Evolutionary conservation across 2,113 vertebrate genomes (phyloP).

Genomic region (Istiophorus platypterus): DNA sequence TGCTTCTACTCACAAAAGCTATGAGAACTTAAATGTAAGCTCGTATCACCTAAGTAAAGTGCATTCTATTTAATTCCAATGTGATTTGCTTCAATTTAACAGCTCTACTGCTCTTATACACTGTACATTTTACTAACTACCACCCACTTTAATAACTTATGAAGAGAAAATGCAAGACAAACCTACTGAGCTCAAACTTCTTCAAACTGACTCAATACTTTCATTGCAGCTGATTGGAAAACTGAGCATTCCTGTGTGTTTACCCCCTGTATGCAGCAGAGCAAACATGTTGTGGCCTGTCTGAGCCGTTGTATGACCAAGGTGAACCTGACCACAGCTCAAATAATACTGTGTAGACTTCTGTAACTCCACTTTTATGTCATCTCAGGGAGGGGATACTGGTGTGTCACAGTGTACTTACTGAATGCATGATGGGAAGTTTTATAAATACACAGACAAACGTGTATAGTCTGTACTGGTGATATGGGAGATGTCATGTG

Average conservation of each 20-base stretch:
- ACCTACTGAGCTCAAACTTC: not conserved
- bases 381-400: constrained; percentile 11
- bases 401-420: not conserved
- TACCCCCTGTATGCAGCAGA: not conserved
- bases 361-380: not conserved
- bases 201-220: constrained; percentile 28
- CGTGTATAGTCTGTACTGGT: not conserved
- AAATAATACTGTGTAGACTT: not conserved
- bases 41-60: not conserved
- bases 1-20: not conserved
- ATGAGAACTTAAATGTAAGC: not conserved
- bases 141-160: not conserved
- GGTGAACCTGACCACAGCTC: constrained; percentile 36
- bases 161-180: constrained; percentile 17
- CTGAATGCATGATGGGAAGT: not conserved
- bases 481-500: not conserved
- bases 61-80: not conserved
- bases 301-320: constrained; percentile 7
- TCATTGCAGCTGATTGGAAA: constrained; percentile 8
- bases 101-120: not conserved
- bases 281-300: constrained; percentile 11
- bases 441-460: not conserved
- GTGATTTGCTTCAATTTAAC: not conserved
- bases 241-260: not conserved
- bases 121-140: not conserved